phyloP scores from a whole-genome alignment of 1,140 invertebrate genomes.

The Tetragonula clypearis region DNA sequence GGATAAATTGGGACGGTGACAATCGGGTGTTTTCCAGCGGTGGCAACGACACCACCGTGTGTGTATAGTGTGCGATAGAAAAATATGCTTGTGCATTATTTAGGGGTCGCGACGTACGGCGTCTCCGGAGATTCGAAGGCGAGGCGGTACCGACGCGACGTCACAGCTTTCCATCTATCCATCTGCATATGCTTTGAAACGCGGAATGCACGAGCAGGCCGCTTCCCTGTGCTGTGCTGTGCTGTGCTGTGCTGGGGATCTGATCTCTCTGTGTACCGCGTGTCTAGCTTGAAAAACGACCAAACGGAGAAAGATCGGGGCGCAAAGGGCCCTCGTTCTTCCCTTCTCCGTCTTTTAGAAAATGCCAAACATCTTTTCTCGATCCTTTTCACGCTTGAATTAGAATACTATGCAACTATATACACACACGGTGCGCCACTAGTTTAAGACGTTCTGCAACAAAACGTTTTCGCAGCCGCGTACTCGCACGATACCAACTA shows the following conservation, averaged over 20 bases:
- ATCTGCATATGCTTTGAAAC: slow-evolving; percentile 75
- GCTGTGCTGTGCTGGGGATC: slow-evolving; percentile 43
- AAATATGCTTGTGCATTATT: slow-evolving; percentile 77
- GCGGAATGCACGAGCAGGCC: slow-evolving; percentile 59
- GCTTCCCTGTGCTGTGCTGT: slow-evolving; percentile 39
- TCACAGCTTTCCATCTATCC: slow-evolving; percentile 76
- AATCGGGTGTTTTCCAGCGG: slow-evolving; percentile 58
- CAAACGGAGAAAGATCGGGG: slow-evolving; percentile 48
- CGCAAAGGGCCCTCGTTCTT: slow-evolving; percentile 10
- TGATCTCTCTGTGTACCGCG: slow-evolving; percentile 59
- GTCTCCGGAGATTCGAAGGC: slow-evolving; percentile 72
- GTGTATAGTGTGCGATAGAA: slow-evolving; percentile 70
- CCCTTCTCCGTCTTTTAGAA: neutral
- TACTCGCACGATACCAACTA: neutral
- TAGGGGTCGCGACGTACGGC: slow-evolving; percentile 68
- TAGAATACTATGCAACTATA: neutral
- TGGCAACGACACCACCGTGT: slow-evolving; percentile 51
- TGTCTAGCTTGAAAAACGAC: slow-evolving; percentile 52
- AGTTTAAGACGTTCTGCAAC: too few species aligned
- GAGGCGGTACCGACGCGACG: slow-evolving; percentile 70
- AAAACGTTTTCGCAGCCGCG: too few species aligned
- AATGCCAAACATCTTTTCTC: neutral
- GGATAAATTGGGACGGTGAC: slow-evolving; percentile 64
- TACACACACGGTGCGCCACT: too few species aligned
- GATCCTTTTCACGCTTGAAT: neutral